These are phyloP conservation scores for Scophthalmus maximus DNA, from an alignment of 2,113 vertebrate species.

Conservation along the genomic window DNA sequence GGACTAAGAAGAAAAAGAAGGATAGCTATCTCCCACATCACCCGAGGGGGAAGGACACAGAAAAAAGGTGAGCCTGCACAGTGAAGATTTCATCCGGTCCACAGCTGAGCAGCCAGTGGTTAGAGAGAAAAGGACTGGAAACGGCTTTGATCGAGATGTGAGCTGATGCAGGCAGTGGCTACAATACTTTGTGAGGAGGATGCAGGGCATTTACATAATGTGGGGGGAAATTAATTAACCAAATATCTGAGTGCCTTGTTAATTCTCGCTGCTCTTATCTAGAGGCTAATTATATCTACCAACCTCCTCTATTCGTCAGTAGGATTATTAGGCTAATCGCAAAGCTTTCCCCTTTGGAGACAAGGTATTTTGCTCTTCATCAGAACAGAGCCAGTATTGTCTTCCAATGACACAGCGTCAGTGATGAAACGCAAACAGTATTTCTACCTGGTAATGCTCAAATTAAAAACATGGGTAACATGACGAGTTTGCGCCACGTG, in stretches of 20 bases:
- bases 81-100: conserved; percentile 36
- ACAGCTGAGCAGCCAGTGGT: conserved; percentile 34
- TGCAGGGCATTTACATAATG: conserved; percentile 17
- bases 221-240: conserved; percentile 64
- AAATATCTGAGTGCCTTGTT: conserved; percentile 57
- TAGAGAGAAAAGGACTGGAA: background rate
- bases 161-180: background rate
- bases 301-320: conserved; percentile 48
- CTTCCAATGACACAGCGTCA: conserved; percentile 46
- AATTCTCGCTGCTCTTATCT: conserved; percentile 55
- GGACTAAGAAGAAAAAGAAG: background rate
- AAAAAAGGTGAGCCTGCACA: conserved; percentile 9
- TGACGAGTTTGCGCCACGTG: background rate
- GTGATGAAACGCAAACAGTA: conserved; percentile 17
- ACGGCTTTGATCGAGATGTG: conserved; percentile 6
- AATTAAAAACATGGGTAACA: background rate
- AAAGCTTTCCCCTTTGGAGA: conserved; percentile 52
- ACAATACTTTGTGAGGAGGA: conserved; percentile 21
- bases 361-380: conserved; percentile 32
- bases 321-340: conserved; percentile 69
- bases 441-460: conserved; percentile 14
- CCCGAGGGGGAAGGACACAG: conserved; percentile 35
- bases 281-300: conserved; percentile 66
- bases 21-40: conserved; percentile 25
- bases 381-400: conserved; percentile 52